Evolutionary conservation across 1,140 invertebrate genomes (phyloP).

Genomic region (Cotesia typhae): DNA sequence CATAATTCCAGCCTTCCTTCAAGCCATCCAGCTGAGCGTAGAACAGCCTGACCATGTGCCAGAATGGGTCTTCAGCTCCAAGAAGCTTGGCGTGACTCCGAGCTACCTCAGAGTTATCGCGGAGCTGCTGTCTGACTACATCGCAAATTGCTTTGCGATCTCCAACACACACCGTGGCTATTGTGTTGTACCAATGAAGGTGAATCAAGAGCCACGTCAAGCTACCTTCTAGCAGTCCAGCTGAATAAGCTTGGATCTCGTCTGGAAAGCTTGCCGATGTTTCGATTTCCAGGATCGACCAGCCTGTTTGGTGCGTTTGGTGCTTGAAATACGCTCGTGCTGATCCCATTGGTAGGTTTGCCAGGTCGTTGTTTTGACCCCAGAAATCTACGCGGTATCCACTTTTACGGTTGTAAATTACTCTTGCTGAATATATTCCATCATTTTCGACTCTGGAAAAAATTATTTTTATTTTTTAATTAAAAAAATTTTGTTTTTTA

Average conservation of each 20-base stretch:
- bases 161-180: slow-evolving; percentile 73
- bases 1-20: slow-evolving; percentile 74
- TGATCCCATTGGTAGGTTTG: slow-evolving; percentile 70
- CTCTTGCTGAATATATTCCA: slow-evolving; percentile 77
- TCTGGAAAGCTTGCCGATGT: slow-evolving; percentile 77
- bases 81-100: slow-evolving; percentile 67
- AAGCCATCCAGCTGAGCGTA: slow-evolving; percentile 77
- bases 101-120: slow-evolving; percentile 72
- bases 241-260: slow-evolving; percentile 84
- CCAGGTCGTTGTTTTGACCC: slow-evolving; percentile 78
- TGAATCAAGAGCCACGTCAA: slow-evolving; percentile 84
- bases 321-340: slow-evolving; percentile 77
- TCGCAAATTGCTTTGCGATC: slow-evolving; percentile 71
- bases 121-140: slow-evolving; percentile 73
- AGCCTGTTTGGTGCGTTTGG: slow-evolving; percentile 75
- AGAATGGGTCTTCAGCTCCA: slow-evolving; percentile 72
- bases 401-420: slow-evolving; percentile 72
- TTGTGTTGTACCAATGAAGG: slow-evolving; percentile 82
- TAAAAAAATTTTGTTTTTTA: neutral
- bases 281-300: slow-evolving; percentile 83
- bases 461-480: slow-evolving; percentile 20
- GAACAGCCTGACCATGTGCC: slow-evolving; percentile 82
- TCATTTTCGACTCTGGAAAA: slow-evolving; percentile 72
- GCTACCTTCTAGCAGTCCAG: slow-evolving; percentile 88
- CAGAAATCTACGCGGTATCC: slow-evolving; percentile 78